Evolutionary conservation across 1,140 invertebrate species (phyloP), one percentile per base, ranked within the genome.

Genomic region (Monochamus saltuarius): DNA sequence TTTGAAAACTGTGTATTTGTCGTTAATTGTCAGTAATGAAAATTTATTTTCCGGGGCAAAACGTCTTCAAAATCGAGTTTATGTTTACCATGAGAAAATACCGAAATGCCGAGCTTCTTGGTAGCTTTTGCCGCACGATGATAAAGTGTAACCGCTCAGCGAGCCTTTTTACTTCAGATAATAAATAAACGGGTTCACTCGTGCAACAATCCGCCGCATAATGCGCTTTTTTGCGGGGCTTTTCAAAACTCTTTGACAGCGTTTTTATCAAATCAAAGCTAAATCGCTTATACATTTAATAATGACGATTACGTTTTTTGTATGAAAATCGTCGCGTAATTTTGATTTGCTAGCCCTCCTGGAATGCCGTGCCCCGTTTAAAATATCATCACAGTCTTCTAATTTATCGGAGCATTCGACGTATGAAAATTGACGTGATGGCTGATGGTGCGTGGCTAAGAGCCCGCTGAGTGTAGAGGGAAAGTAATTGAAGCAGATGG

Each of bases 291-390:
- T 54, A 54, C 14, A 54, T 40, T 54, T 54, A 54, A 54, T 54
- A 29, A 54, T 54, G 51, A 54, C 51, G 36, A 54, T 54, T 54
- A 54, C 51, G 16, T 16, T 54, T 54, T n/a, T 54, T 54, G 19
- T 40, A 17, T 13, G 36, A 54, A 54, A 54, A 29, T 40, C 19
- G 19, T 54, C 9, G 14, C 14, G 38, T 29, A 38, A 54, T 54
- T 54, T 54, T 54, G 51, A 54, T 54, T 54, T 54, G 51, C 19
- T 54, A 39, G 51, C 36, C 34, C 38, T n/a, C 37, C n/a, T 17
- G 51, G 51, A 39, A 54, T 54, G 51, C 40, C 36, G 22, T 29
- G 22, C 22, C 22, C 22, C 17, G 13, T 52, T 52, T 54, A 34
- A 54, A 54, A 54, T 54, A 54, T 39, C 38, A 19, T 54, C 51